These are phyloP conservation scores for Ochropleura leucogaster DNA, from an alignment of 2,888 invertebrate species.

Conservation along the genomic window DNA sequence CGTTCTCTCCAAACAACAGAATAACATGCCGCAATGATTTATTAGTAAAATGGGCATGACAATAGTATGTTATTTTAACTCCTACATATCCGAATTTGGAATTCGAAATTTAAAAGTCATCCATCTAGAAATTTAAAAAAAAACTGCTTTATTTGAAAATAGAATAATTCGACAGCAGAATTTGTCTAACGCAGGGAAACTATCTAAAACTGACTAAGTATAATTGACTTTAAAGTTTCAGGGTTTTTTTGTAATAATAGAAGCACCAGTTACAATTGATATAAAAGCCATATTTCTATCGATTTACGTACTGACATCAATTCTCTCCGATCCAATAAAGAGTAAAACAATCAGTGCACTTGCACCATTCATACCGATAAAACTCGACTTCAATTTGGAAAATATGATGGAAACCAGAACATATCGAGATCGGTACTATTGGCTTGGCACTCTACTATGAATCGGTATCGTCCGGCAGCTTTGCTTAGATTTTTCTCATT, in stretches of 20 bases:
- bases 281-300: background rate
- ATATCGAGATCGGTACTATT: constrained; percentile 36
- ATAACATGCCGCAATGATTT: background rate
- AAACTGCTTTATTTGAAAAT: constrained; percentile 17
- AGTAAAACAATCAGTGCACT: constrained; percentile 13
- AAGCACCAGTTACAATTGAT: background rate
- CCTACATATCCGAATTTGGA: background rate
- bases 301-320: constrained; percentile 4
- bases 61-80: background rate
- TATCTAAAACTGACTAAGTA: background rate
- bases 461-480: constrained; percentile 29
- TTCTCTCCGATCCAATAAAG: constrained; percentile 20
- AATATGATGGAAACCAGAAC: constrained; percentile 37
- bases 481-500: constrained; percentile 16
- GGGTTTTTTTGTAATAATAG: background rate
- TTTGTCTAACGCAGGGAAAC: constrained; percentile 4
- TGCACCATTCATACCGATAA: background rate
- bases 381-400: constrained; percentile 29
- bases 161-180: constrained; percentile 2
- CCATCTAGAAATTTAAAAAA: background rate
- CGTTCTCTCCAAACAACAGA: background rate
- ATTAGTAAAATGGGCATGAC: background rate
- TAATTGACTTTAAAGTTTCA: background rate
- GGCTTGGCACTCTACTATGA: constrained; percentile 24
- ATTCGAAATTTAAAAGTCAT: background rate